These are phyloP conservation scores for Sanderia malayensis DNA, from an alignment of 30 jellyfish, hydroid and myxozoan genomes.

Conservation along the genomic window DNA sequence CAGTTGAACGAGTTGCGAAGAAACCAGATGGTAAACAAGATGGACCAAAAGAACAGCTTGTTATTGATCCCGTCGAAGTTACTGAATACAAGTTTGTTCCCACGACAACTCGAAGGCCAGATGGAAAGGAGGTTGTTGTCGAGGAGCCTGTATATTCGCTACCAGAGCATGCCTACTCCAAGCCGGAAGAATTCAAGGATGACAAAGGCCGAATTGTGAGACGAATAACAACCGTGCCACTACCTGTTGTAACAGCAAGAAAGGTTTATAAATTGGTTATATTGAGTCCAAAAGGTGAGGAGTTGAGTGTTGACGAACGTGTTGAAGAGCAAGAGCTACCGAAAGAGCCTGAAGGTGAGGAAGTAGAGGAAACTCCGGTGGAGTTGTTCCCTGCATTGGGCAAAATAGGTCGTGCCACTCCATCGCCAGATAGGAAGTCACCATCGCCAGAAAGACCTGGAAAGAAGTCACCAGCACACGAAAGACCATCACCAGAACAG, in stretches of 20 bases:
- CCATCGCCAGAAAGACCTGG: conserved; percentile 1
- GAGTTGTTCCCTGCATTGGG: conserved; percentile 23
- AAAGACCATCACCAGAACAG: conserved; percentile 11
- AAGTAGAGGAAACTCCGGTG: not conserved
- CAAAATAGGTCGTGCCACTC: not conserved
- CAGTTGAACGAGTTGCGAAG: conserved; percentile 47
- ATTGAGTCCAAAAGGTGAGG: conserved; percentile 49
- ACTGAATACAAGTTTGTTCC: conserved; percentile 41
- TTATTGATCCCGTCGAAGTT: conserved; percentile 79
- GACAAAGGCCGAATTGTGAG: conserved; percentile 53
- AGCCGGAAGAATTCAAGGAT: conserved; percentile 69
- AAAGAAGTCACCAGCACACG: not conserved
- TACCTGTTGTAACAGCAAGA: conserved; percentile 78
- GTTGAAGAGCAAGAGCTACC: conserved; percentile 49
- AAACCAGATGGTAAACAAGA: conserved; percentile 72
- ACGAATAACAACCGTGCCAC: conserved; percentile 36
- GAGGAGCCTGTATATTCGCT: conserved; percentile 26
- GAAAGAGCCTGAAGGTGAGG: conserved; percentile 20
- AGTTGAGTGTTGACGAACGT: conserved; percentile 24
- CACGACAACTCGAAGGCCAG: conserved; percentile 18
- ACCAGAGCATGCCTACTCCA: conserved; percentile 26
- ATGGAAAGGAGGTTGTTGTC: conserved; percentile 20
- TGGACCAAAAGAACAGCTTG: conserved; percentile 68
- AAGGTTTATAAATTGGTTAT: conserved; percentile 59
- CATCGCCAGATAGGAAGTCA: not conserved